Evolutionary conservation across 1,140 invertebrate genomes (phyloP).

Genomic region (Anadara kagoshimensis): DNA sequence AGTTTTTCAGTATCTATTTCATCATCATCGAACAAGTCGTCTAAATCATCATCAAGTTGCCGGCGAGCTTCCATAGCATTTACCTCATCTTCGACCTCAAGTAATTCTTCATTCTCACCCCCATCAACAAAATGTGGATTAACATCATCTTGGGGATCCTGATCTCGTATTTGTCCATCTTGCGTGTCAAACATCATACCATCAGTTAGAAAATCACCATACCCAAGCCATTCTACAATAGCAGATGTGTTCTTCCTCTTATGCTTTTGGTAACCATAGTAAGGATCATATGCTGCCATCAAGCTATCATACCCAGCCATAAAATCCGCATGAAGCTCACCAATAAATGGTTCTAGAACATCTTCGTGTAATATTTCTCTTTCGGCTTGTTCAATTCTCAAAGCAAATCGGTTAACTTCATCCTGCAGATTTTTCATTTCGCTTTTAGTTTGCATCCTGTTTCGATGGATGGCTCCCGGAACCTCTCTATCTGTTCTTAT

Average conservation of each 20-base stretch:
- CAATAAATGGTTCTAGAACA: slow-evolving; percentile 45
- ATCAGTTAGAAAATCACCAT: slow-evolving; percentile 7
- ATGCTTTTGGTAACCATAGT: neutral
- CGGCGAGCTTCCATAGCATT: slow-evolving; percentile 22
- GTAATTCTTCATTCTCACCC: slow-evolving; percentile 23
- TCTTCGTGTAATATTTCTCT: slow-evolving; percentile 52
- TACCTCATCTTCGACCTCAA: slow-evolving; percentile 31
- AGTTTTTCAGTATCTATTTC: slow-evolving; percentile 14
- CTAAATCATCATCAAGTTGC: slow-evolving; percentile 12
- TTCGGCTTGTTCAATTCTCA: slow-evolving; percentile 46
- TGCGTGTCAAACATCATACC: neutral
- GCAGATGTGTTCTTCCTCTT: slow-evolving; percentile 21
- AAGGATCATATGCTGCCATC: neutral
- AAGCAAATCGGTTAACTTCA: slow-evolving; percentile 37
- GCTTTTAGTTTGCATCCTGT: slow-evolving; percentile 22
- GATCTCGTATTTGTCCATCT: neutral
- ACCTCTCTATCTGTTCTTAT: slow-evolving; percentile 9
- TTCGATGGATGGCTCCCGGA: slow-evolving; percentile 20
- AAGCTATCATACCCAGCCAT: slow-evolving; percentile 19
- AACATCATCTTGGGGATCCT: neutral
- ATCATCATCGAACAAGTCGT: slow-evolving; percentile 22
- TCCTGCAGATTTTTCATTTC: slow-evolving; percentile 14
- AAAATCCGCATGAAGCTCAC: slow-evolving; percentile 24
- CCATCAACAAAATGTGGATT: slow-evolving; percentile 4
- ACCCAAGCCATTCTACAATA: slow-evolving; percentile 44